phyloP scores from a whole-genome alignment of 2,797 vertebrate genomes.

The Cirrhinus molitorella region DNA sequence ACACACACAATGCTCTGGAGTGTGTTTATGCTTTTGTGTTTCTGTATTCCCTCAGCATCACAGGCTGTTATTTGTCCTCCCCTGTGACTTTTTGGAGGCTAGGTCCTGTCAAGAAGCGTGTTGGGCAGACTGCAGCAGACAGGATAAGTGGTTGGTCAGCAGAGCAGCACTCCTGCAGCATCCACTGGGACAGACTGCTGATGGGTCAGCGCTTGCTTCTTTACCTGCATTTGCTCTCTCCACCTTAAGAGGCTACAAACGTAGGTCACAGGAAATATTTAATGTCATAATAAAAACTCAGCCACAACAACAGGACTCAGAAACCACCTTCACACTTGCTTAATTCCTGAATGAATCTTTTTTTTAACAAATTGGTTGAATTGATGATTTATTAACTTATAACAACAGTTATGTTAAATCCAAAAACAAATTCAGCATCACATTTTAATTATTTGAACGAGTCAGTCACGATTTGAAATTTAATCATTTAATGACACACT shows the following conservation, averaged over 20 bases:
- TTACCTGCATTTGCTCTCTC: conserved; percentile 16
- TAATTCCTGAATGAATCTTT: background rate
- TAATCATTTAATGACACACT: no score
- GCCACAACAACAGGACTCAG: no score
- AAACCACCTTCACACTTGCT: no score
- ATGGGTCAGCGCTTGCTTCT: conserved; percentile 43
- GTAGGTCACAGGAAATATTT: conserved; percentile 4
- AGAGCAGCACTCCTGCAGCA: conserved; percentile 26
- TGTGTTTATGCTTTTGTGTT: conserved; percentile 46
- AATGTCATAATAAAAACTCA: background rate
- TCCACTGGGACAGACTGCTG: conserved; percentile 43
- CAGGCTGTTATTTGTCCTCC: conserved; percentile 49
- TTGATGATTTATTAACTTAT: background rate
- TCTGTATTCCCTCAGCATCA: conserved; percentile 42
- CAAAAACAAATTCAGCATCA: background rate
- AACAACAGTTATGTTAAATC: background rate
- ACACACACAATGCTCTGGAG: conserved; percentile 21
- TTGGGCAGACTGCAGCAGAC: conserved; percentile 49
- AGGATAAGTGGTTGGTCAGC: conserved; percentile 60
- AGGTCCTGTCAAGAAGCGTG: conserved; percentile 46
- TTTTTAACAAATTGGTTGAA: background rate
- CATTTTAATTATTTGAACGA: background rate
- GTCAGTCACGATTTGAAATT: no score
- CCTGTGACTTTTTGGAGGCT: conserved; percentile 33
- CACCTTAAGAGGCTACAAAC: background rate